Evolutionary conservation across 2,888 invertebrate species (phyloP).

Genomic region (Sminthurinus aureus): DNA sequence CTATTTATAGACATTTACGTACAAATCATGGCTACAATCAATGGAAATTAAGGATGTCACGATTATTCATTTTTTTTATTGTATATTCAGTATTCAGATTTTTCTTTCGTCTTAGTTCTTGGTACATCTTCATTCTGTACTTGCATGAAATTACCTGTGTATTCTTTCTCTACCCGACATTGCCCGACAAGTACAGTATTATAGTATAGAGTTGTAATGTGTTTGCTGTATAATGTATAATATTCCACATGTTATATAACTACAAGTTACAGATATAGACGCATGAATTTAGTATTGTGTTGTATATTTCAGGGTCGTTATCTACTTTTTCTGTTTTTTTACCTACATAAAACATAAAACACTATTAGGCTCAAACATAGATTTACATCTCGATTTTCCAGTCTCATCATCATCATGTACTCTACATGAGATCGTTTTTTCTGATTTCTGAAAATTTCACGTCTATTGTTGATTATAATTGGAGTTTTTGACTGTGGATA

Average conservation of each 20-base stretch:
- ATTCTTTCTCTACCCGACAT: too few relatives aligned
- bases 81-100: neutral
- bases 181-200: too few relatives aligned
- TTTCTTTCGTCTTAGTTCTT: neutral
- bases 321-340: neutral
- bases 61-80: constrained; percentile 18
- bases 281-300: neutral
- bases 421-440: neutral
- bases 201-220: too few relatives aligned
- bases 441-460: too few relatives aligned
- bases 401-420: neutral
- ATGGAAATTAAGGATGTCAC: constrained; percentile 24
- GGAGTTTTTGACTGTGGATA: neutral
- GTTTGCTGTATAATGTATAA: too few relatives aligned
- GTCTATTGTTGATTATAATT: constrained; percentile 8
- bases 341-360: too few relatives aligned
- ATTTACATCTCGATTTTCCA: too few relatives aligned
- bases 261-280: neutral
- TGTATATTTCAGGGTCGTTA: constrained; percentile 8
- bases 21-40: neutral
- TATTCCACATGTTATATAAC: too few relatives aligned
- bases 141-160: neutral
- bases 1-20: constrained; percentile 2
- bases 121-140: neutral
- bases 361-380: too few relatives aligned